Evolutionary conservation across 2,797 vertebrate genomes (phyloP).

Genomic region (Xerus rutilus): DNA sequence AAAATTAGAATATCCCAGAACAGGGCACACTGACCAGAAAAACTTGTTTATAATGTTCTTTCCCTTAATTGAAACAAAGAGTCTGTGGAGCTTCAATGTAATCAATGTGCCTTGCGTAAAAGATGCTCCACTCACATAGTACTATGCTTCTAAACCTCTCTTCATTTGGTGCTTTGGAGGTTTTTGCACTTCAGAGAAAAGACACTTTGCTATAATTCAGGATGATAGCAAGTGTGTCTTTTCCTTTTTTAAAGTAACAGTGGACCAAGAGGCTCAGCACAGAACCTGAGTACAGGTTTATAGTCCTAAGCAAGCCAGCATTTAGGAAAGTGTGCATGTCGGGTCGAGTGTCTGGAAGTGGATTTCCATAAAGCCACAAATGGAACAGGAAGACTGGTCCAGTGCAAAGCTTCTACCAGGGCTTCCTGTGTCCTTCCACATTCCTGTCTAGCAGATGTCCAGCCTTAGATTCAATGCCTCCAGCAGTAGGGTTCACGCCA

Average conservation of each 20-base stretch:
- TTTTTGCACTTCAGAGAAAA: not conserved
- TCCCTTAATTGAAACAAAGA: not conserved
- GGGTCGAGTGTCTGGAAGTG: accelerated
- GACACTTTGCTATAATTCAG: not conserved
- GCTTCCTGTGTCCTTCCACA: not conserved
- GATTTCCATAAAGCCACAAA: not conserved
- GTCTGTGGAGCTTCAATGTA: too few species aligned
- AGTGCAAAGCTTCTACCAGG: not conserved
- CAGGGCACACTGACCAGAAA: not conserved
- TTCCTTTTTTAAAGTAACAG: not conserved
- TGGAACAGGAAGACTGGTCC: not conserved
- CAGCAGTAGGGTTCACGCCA: not conserved
- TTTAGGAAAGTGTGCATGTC: accelerated
- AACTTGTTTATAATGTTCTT: not conserved
- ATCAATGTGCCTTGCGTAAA: not conserved
- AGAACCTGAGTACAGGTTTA: too few species aligned
- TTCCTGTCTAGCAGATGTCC: not conserved
- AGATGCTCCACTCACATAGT: not conserved
- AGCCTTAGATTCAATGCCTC: not conserved
- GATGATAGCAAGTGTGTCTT: too few species aligned
- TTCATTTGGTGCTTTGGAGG: not conserved
- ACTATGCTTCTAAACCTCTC: not conserved
- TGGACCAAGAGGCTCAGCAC: not conserved
- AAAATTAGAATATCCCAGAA: not conserved
- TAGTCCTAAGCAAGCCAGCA: not conserved